Evolutionary conservation across 2,113 vertebrate species (phyloP), one percentile per base, ranked within the genome.

Genomic region (Microtus richardsoni): DNA sequence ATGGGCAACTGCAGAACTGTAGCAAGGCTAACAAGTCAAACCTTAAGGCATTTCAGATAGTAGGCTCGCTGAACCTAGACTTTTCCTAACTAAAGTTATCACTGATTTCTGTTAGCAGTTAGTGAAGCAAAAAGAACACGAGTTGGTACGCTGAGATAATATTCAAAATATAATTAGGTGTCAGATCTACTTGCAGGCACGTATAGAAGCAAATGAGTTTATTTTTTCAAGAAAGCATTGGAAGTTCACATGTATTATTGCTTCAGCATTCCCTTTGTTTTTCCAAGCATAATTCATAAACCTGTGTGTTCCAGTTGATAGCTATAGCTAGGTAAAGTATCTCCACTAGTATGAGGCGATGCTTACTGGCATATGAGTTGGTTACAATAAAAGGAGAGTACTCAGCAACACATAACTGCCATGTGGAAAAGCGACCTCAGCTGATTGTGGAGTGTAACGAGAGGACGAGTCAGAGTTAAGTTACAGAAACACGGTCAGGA

Each of bases 161-260:
- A 64, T 86, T 74, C 78, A 92, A 97, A 95, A 95, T 94, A 39
- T 44, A 41, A 60, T n/a, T 49, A 92, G 30, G 36, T 30, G 62
- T 3, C 7, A 95, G 41, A 91, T 49, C 17, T 88, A 75, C 30
- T 19, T 92, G 54, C 82, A 88, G 44, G n/a, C 52, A 79, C 41
- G 84, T 47, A 62, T 0, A 90, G 33, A 62, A 86, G 9, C 73
- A 64, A 28, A 90, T 41, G 1, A 94, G 30, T 73, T 6, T 47
- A 71, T 41, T 49, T 78, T 75, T 84, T 89, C 54, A 60, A 68
- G 28, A 73, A 60, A 75, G 7, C 13, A 79, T 49, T 88, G 62
- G 41, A 95, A 82, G 77, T 19, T 11, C 66, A 88, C 17, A 73
- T 5, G 30, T 91, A 93, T 54, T 91, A 60, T 30, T 88, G 2